phyloP scores from a whole-genome alignment of 2,888 invertebrate genomes.

The Ectobius pallidus region DNA sequence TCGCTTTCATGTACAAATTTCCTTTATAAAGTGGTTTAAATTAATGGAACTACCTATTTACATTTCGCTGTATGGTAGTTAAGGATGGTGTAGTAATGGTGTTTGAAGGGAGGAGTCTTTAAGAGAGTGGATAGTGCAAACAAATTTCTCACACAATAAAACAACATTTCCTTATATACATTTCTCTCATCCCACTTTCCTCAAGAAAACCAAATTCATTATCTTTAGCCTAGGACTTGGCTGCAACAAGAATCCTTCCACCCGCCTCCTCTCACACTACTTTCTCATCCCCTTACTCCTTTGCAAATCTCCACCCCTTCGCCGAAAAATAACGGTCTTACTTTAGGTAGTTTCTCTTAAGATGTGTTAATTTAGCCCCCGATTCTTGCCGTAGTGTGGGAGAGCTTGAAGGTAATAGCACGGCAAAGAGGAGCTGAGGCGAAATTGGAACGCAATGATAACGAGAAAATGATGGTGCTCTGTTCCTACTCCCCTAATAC shows the following conservation, averaged over 20 bases:
- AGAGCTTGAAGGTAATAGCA: background rate
- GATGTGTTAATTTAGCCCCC: conserved; percentile 18
- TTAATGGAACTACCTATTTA: conserved; percentile 5
- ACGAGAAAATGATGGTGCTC: conserved; percentile 27
- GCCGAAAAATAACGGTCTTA: conserved; percentile 21
- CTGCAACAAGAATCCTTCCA: background rate
- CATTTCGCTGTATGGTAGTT: background rate
- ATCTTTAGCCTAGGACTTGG: conserved; percentile 6
- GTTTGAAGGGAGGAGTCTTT: background rate
- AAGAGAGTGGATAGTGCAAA: background rate
- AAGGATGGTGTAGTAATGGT: background rate
- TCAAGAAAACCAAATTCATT: conserved; percentile 6
- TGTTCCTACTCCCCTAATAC: conserved; percentile 30
- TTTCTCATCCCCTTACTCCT: no score
- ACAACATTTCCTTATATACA: background rate
- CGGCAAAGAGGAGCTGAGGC: conserved; percentile 6
- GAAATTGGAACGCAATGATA: conserved; percentile 36
- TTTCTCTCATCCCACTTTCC: background rate
- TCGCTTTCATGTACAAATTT: no score
- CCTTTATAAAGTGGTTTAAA: background rate
- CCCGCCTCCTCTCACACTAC: background rate
- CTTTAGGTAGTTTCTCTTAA: conserved; percentile 18
- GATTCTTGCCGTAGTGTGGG: conserved; percentile 6
- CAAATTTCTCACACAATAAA: conserved; percentile 19
- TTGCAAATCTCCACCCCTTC: background rate